Conservation (phyloP, 2,888 invertebrate species). For the Mechanitis mazaeus region DNA sequence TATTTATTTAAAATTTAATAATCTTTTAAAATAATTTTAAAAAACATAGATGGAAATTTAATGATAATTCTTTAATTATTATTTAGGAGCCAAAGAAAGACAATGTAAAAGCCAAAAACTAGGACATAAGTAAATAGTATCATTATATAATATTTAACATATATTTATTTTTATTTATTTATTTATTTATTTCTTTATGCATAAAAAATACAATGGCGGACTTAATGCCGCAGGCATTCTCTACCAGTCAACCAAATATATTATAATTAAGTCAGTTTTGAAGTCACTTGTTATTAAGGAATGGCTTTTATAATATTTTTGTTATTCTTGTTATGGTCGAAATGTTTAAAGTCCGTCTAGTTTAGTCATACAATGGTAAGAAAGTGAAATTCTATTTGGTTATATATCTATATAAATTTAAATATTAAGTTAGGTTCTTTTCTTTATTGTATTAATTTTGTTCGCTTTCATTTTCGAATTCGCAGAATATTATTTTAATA, state of each 20-base stretch:
- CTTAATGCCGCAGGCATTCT: too few relatives aligned
- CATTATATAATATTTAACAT: too few relatives aligned
- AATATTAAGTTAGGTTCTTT: too few relatives aligned
- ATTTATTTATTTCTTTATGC: too few relatives aligned
- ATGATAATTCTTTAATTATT: conserved; percentile 6
- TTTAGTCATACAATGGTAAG: not conserved
- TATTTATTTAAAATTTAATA: too few relatives aligned
- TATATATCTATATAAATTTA: not conserved
- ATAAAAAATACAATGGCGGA: too few relatives aligned
- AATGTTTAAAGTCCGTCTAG: conserved; percentile 9
- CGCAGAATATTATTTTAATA: conserved; percentile 43
- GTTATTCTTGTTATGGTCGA: conserved; percentile 4
- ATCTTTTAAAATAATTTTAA: too few relatives aligned
- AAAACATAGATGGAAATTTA: not conserved
- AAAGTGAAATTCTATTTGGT: not conserved
- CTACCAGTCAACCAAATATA: too few relatives aligned
- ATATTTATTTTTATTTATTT: too few relatives aligned
- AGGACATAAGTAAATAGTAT: conserved; percentile 18
- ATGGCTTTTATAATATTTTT: not conserved
- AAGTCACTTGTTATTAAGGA: conserved; percentile 20
- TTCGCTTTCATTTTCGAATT: too few relatives aligned
- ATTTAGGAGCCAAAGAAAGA: conserved; percentile 4
- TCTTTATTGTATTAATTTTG: too few relatives aligned
- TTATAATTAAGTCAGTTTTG: conserved; percentile 7
- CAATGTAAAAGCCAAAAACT: conserved; percentile 11